These are phyloP conservation scores for Nymphalis c-album DNA, from an alignment of 2,888 invertebrate genomes.

Conservation along the genomic window DNA sequence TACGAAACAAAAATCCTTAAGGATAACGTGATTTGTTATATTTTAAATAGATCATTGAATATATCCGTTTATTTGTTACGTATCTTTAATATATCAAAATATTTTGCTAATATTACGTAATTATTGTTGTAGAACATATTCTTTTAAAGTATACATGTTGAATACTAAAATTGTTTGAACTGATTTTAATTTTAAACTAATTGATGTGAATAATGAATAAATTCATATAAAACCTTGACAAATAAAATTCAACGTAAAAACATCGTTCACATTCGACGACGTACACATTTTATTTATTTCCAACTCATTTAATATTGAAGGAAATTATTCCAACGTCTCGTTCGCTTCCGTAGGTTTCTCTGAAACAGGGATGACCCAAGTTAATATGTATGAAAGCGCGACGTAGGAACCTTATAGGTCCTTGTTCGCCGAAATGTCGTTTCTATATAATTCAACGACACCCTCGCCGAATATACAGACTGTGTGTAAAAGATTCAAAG, in stretches of 20 bases:
- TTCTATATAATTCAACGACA: conserved; percentile 77
- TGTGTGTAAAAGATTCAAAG: conserved; percentile 68
- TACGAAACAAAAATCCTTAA: conserved; percentile 26
- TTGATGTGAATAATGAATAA: no score
- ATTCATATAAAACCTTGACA: no score
- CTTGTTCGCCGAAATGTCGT: conserved; percentile 56
- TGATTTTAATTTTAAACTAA: no score
- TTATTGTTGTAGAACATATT: no score
- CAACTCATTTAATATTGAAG: conserved; percentile 21
- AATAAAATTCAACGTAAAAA: background rate
- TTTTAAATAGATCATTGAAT: background rate
- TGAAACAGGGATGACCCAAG: conserved; percentile 44
- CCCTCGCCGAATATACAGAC: conserved; percentile 68
- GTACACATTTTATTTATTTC: conserved; percentile 20
- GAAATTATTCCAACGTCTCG: conserved; percentile 31
- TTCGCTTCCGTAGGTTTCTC: conserved; percentile 25
- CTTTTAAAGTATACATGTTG: no score
- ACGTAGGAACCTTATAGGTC: conserved; percentile 37
- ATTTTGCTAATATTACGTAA: no score
- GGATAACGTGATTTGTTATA: conserved; percentile 21
- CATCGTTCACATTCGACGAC: conserved; percentile 4
- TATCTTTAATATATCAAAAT: no score
- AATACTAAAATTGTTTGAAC: no score
- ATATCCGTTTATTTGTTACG: background rate
- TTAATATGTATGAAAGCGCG: conserved; percentile 75